These are phyloP conservation scores for Nasonovia ribisnigri DNA, from an alignment of 2,888 invertebrate species.

Conservation along the genomic window DNA sequence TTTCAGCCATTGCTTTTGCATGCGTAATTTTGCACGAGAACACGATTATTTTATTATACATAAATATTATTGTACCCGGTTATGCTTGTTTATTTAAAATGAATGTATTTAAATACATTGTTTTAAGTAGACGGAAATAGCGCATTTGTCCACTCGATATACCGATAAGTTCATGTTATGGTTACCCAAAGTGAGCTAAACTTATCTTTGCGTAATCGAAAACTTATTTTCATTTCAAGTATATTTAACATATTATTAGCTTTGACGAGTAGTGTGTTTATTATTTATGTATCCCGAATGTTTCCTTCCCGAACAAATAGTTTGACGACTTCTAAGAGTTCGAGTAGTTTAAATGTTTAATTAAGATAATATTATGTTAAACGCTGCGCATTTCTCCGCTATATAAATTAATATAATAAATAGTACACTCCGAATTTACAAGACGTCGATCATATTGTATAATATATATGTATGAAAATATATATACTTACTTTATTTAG, in stretches of 20 bases:
- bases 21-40: constrained; percentile 15
- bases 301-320: not conserved
- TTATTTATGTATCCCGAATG: not conserved
- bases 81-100: not conserved
- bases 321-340: not conserved
- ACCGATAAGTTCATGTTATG: not conserved
- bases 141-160: constrained; percentile 22
- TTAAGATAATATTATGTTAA: not conserved
- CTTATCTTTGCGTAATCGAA: not conserved
- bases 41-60: not conserved
- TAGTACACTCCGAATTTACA: not conserved
- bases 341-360: not conserved
- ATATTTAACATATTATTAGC: not conserved
- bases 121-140: constrained; percentile 12
- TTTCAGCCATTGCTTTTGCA: constrained; percentile 52
- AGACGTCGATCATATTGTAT: not conserved
- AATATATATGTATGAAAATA: not conserved
- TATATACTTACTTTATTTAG: not conserved
- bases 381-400: not conserved
- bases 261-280: not conserved
- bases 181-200: not conserved
- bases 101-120: not conserved
- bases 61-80: not conserved
- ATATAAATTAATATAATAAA: not conserved
- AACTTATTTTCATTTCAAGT: constrained; percentile 26